phyloP scores from a whole-genome alignment of 23 tunicate species.

The Ciona savignyi region DNA sequence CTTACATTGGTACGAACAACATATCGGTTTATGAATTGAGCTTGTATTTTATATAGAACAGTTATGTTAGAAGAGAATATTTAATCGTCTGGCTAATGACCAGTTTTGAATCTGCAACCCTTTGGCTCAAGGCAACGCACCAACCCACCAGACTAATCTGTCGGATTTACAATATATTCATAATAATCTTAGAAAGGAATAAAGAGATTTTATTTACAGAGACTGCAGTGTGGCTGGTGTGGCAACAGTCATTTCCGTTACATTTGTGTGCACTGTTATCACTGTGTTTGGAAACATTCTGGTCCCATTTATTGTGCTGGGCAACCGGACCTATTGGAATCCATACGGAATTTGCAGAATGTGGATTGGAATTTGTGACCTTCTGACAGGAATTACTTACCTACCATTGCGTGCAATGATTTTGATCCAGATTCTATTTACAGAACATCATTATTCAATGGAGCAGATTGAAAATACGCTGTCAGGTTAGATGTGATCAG shows the following conservation, averaged over 20 bases:
- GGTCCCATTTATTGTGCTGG: conserved; percentile 2
- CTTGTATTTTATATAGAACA: too few species aligned
- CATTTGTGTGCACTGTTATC: neutral
- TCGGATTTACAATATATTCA: too few species aligned
- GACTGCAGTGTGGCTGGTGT: conserved; percentile 19
- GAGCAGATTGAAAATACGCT: neutral
- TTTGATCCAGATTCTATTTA: neutral
- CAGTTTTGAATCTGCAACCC: too few species aligned
- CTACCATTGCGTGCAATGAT: conserved; percentile 5
- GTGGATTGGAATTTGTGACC: conserved; percentile 4
- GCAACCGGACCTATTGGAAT: conserved; percentile 7
- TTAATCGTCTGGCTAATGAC: too few species aligned
- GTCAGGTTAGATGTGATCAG: too few species aligned
- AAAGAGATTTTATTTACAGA: conserved; percentile 8
- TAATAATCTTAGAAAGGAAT: too few species aligned
- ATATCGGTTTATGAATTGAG: too few species aligned
- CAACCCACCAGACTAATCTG: too few species aligned
- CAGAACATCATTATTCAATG: neutral
- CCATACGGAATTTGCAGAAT: conserved; percentile 16
- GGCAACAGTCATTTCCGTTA: neutral
- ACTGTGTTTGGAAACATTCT: conserved; percentile 7
- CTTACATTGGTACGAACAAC: too few species aligned
- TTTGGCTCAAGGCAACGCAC: too few species aligned
- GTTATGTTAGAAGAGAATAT: too few species aligned
- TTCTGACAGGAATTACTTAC: conserved; percentile 4